Percentiles rank a stretch among this genome's conserved stretches.
These are phyloP conservation scores for Theretra japonica DNA, from an alignment of 2,888 invertebrate species.

Conservation along the genomic window DNA sequence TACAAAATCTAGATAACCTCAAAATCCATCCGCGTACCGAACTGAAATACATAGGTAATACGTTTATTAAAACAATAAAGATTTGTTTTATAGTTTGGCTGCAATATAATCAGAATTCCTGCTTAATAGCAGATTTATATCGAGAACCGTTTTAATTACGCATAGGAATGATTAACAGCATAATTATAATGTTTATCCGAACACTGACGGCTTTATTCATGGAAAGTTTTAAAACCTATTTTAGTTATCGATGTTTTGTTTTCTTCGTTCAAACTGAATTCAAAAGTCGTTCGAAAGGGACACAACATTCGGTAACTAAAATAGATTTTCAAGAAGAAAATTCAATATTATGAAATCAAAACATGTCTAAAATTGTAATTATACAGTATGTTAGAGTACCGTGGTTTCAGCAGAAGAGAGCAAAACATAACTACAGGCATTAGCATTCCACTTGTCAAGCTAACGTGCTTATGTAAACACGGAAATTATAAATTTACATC, in stretches of 20 bases:
- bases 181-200: too few species aligned
- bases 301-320: too few species aligned
- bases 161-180: too few species aligned
- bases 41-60: slow-evolving; percentile 37
- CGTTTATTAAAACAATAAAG: slow-evolving; percentile 27
- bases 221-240: too few species aligned
- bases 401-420: background rate
- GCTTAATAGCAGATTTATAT: background rate
- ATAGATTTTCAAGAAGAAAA: too few species aligned
- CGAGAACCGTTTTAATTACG: background rate
- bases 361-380: too few species aligned
- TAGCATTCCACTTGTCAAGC: slow-evolving; percentile 3
- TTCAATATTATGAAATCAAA: too few species aligned
- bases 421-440: background rate
- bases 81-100: background rate
- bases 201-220: too few species aligned
- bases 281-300: too few species aligned
- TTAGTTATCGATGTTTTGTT: too few species aligned
- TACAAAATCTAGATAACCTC: slow-evolving; percentile 61
- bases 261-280: too few species aligned
- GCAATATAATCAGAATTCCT: background rate
- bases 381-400: background rate
- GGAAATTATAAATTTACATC: background rate
- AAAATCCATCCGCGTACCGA: slow-evolving; percentile 65
- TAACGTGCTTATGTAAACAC: background rate